A percentile compares a stretch with the other conserved stretches of the same genome.
These are phyloP conservation scores for Ganaspis sp. DNA, from an alignment of 1,140 invertebrate genomes.

Conservation along the genomic window DNA sequence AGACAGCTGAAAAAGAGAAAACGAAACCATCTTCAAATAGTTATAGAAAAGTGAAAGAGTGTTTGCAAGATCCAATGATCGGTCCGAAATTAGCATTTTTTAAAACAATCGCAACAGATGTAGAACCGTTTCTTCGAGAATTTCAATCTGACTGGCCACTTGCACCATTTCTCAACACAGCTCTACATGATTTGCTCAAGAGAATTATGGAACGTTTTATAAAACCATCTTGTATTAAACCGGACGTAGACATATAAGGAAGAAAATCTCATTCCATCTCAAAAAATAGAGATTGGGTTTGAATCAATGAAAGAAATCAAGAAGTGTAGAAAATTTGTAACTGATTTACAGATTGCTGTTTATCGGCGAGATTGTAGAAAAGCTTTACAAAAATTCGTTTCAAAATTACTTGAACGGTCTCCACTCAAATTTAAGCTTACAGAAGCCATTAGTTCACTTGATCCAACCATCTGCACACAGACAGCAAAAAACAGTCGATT, in stretches of 20 bases:
- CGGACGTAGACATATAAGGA: slow-evolving; percentile 33
- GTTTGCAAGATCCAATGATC: slow-evolving; percentile 40
- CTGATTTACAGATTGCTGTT: neutral
- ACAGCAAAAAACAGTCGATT: neutral
- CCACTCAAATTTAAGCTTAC: slow-evolving; percentile 42
- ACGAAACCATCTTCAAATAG: slow-evolving; percentile 40
- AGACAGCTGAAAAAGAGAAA: slow-evolving; percentile 37
- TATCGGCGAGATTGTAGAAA: neutral
- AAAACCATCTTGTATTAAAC: slow-evolving; percentile 35
- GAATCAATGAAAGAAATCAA: neutral
- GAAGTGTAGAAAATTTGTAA: slow-evolving; percentile 11
- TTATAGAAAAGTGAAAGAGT: slow-evolving; percentile 40
- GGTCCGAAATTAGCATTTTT: slow-evolving; percentile 47
- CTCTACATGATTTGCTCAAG: slow-evolving; percentile 33
- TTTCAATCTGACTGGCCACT: slow-evolving; percentile 47
- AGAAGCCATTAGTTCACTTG: slow-evolving; percentile 37
- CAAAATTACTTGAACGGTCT: slow-evolving; percentile 33
- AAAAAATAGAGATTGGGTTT: slow-evolving; percentile 37
- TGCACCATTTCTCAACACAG: slow-evolving; percentile 41
- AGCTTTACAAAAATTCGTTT: slow-evolving; percentile 3
- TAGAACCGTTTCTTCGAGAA: slow-evolving; percentile 45
- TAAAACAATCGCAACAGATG: slow-evolving; percentile 37
- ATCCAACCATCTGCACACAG: slow-evolving; percentile 14
- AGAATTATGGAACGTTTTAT: slow-evolving; percentile 37
- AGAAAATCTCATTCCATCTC: slow-evolving; percentile 33